Base-by-base conservation (phyloP, 2,797 vertebrate species). In the Anolis apletophallus region DNA sequence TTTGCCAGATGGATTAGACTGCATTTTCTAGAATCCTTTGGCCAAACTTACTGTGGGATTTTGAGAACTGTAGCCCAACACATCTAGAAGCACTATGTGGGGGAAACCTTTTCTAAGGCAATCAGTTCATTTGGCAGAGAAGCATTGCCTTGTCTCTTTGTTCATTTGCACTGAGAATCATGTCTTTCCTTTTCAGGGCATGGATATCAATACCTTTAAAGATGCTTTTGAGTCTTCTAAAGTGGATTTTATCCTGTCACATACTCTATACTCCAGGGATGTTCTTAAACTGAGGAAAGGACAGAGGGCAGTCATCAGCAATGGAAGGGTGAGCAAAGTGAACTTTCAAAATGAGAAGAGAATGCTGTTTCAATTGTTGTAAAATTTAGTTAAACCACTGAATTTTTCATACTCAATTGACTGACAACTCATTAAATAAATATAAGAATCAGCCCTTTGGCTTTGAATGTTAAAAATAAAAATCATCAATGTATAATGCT, bases 221-320 rank as follows among this genome's bases (percentile, higher is more conserved):
- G 97, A 97, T 77, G 97, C 97, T 1, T 99, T 97, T 91, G 97
- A 98, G 0, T 97, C 97, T 88, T 92, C 96, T 88, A 98, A 97
- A 94, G 91, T 97, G 90, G 97, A 98, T 97, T 98, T 99, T 97
- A 94, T 99, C 96, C 97, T 98, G 88, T 98, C 98, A 92, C 99
- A 99, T 90, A 93, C 97, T 61, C 72, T 97, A 59, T 99, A 98
- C 91, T 99, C 98, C 94, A 96, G 96, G 91, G 98, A 99, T 1
- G 97, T 99, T 85, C 97, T 99, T 52, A 99, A 98, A 93, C 95
- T 99, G 93, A 98, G 97, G 96, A 98, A 96, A 91, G 99, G 99
- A 85, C 98, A 99, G 95, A 97, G 98, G 90, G 98, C 98, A 0
- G 97, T 99, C 84, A 98, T 99, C 95, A 98, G 98, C 96, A 99